phyloP scores from a whole-genome alignment of 2,797 vertebrate species.

The Takifugu ocellatus region DNA sequence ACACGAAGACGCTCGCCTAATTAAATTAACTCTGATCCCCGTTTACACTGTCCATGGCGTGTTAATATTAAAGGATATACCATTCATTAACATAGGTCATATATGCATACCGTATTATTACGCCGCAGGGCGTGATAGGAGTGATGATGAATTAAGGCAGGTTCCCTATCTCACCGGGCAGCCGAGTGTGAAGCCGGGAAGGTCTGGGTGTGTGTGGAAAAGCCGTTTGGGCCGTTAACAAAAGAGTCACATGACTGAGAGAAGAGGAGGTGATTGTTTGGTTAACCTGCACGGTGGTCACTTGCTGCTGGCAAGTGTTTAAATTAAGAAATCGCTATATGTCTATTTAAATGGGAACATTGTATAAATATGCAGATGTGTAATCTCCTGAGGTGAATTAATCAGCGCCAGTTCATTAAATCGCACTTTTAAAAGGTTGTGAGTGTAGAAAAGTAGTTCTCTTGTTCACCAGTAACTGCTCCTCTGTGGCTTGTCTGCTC shows the following conservation, averaged over 20 bases:
- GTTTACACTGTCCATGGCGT: slow-evolving; percentile 62
- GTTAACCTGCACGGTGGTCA: slow-evolving; percentile 3
- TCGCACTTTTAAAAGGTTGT: neutral
- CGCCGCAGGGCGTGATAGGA: slow-evolving; percentile 47
- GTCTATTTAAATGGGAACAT: too few relatives aligned
- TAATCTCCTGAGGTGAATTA: neutral
- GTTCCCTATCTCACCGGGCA: slow-evolving; percentile 47
- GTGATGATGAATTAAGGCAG: slow-evolving; percentile 59
- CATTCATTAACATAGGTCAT: slow-evolving; percentile 71
- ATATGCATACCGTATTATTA: slow-evolving; percentile 59
- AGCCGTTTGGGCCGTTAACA: slow-evolving; percentile 32
- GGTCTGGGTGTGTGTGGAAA: slow-evolving; percentile 18
- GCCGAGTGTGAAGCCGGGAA: slow-evolving; percentile 48
- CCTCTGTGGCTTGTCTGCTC: slow-evolving; percentile 37
- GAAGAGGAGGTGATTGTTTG: slow-evolving; percentile 7
- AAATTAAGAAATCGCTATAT: neutral
- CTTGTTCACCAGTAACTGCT: slow-evolving; percentile 15
- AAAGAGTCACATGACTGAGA: slow-evolving; percentile 19
- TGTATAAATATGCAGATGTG: neutral
- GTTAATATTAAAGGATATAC: slow-evolving; percentile 70
- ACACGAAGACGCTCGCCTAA: slow-evolving; percentile 63
- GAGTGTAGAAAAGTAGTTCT: slow-evolving; percentile 14
- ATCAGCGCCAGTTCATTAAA: neutral
- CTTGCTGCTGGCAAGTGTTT: slow-evolving; percentile 1
- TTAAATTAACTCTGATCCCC: slow-evolving; percentile 67